Percentiles rank a stretch among this genome's conserved stretches.
Conservation (phyloP, 2,888 invertebrate genomes). For the Drosophila ezoana region DNA sequence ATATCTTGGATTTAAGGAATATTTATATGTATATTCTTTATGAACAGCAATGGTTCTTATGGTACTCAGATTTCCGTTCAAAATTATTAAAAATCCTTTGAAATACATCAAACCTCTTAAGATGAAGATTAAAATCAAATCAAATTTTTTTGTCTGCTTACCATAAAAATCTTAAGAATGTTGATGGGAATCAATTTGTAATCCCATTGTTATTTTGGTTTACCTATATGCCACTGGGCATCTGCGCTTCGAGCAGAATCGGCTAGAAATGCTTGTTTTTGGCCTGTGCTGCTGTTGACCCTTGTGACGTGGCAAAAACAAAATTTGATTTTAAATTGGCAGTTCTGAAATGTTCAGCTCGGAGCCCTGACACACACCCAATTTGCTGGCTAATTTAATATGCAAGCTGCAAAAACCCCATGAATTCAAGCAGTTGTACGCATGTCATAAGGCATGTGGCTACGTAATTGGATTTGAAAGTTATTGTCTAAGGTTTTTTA, state of each 20-base stretch:
- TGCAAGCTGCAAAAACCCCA: slow-evolving; percentile 61
- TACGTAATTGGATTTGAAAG: slow-evolving; percentile 71
- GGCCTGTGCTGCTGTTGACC: slow-evolving; percentile 29
- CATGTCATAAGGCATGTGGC: slow-evolving; percentile 36
- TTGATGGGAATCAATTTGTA: too few relatives aligned
- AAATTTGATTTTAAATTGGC: slow-evolving; percentile 74
- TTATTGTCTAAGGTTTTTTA: slow-evolving; percentile 64
- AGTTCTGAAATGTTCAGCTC: slow-evolving; percentile 32
- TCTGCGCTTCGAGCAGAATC: background rate
- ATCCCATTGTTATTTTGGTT: too few relatives aligned
- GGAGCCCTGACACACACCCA: slow-evolving; percentile 45
- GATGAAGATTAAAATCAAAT: too few relatives aligned
- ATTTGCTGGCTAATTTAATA: slow-evolving; percentile 78
- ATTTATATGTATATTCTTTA: too few relatives aligned
- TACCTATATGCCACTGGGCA: background rate
- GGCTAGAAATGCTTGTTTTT: background rate
- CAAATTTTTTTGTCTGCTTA: too few relatives aligned
- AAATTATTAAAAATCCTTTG: too few relatives aligned
- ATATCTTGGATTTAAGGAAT: too few relatives aligned
- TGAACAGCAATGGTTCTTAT: too few relatives aligned
- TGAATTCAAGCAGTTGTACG: slow-evolving; percentile 22
- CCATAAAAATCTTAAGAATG: too few relatives aligned
- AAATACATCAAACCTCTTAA: too few relatives aligned
- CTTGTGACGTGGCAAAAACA: slow-evolving; percentile 56
- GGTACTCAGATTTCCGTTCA: too few relatives aligned